phyloP scores from a whole-genome alignment of 2,888 invertebrate species.

The Antitype chi region DNA sequence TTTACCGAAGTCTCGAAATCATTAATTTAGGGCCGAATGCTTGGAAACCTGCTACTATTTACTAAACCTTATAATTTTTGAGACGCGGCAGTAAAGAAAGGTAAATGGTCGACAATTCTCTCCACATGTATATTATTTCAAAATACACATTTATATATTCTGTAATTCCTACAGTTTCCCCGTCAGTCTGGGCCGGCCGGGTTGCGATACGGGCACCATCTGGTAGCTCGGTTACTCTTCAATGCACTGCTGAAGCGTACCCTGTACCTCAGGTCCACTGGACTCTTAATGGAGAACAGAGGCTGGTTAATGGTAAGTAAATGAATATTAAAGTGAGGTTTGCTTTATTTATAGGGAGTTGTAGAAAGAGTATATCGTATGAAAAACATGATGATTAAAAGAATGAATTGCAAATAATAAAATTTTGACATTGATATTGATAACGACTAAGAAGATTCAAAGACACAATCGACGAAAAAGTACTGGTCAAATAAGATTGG shows the following conservation, averaged over 20 bases:
- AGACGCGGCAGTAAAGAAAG: neutral
- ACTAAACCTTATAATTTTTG: neutral
- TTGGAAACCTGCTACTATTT: too few relatives aligned
- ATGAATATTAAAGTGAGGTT: too few relatives aligned
- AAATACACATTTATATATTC: neutral
- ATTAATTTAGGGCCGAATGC: too few relatives aligned
- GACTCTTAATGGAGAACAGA: constrained; percentile 92
- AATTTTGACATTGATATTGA: neutral
- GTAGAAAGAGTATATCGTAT: neutral
- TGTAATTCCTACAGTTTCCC: constrained; percentile 90
- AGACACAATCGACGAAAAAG: neutral
- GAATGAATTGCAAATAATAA: neutral
- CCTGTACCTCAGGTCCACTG: constrained; percentile 94
- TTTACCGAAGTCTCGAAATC: too few relatives aligned
- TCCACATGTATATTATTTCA: neutral
- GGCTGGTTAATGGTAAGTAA: constrained; percentile 91
- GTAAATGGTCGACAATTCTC: neutral
- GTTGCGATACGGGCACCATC: constrained; percentile 93
- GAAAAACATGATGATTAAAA: neutral
- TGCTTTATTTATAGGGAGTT: neutral
- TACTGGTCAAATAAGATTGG: neutral
- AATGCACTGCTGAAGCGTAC: constrained; percentile 94
- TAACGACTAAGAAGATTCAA: neutral
- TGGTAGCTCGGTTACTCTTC: constrained; percentile 92
- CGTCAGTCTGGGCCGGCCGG: constrained; percentile 93